Evolutionary conservation across 2,113 vertebrate genomes (phyloP).

Genomic region (Hippoglossus stenolepis): DNA sequence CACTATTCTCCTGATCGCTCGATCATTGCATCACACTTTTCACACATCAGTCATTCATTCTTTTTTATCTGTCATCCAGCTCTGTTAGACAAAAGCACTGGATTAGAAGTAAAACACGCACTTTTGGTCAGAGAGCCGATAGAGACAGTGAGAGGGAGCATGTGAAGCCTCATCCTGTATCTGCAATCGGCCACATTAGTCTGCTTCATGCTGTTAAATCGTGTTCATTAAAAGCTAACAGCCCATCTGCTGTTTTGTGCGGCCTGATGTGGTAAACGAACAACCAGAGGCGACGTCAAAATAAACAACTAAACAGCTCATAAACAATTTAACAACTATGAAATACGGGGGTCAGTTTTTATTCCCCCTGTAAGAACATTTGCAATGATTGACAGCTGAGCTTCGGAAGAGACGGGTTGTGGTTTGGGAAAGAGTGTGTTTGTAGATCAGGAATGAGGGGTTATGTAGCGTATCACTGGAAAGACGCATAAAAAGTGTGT

Average conservation of each 20-base stretch:
- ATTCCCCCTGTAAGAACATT: slow-evolving; percentile 9
- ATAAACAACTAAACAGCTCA: slow-evolving; percentile 35
- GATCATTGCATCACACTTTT: slow-evolving; percentile 63
- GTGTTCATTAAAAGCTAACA: slow-evolving; percentile 40
- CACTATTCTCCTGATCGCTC: slow-evolving; percentile 51
- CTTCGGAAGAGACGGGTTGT: slow-evolving; percentile 36
- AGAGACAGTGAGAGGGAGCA: not conserved
- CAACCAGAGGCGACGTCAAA: slow-evolving; percentile 9
- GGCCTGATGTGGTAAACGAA: slow-evolving; percentile 18
- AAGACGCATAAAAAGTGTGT: slow-evolving; percentile 29
- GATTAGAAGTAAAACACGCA: slow-evolving; percentile 24
- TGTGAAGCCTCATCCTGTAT: not conserved
- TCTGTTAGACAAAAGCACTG: slow-evolving; percentile 1
- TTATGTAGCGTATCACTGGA: slow-evolving; percentile 59
- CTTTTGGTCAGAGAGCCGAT: not conserved
- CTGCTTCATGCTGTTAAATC: slow-evolving; percentile 11
- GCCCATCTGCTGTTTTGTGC: slow-evolving; percentile 32
- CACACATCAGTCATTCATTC: slow-evolving; percentile 56
- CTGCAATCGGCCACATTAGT: slow-evolving; percentile 8
- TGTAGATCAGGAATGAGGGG: slow-evolving; percentile 49
- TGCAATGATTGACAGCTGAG: slow-evolving; percentile 58
- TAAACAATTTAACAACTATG: slow-evolving; percentile 29
- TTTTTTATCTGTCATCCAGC: slow-evolving; percentile 39
- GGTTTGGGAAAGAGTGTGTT: slow-evolving; percentile 47
- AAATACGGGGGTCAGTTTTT: slow-evolving; percentile 37